phyloP scores from a whole-genome alignment of 2,888 invertebrate genomes.

The Thereva unica region DNA sequence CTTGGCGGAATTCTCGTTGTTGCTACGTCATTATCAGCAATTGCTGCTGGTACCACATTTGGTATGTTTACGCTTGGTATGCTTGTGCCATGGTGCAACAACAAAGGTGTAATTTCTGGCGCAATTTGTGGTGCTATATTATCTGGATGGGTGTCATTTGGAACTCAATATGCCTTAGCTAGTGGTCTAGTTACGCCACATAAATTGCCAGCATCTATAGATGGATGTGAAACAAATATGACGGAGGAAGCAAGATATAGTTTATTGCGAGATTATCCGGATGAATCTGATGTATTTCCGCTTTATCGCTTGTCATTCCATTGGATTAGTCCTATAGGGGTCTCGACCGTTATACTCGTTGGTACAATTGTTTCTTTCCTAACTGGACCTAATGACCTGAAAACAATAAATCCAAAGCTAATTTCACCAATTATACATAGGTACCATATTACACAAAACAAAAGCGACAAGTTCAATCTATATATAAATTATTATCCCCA shows the following conservation, averaged over 20 bases:
- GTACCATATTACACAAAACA: slow-evolving; percentile 46
- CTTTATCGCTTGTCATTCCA: slow-evolving; percentile 79
- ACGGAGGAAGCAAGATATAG: slow-evolving; percentile 36
- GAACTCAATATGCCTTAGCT: slow-evolving; percentile 69
- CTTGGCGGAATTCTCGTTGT: slow-evolving; percentile 81
- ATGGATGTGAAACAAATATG: slow-evolving; percentile 53
- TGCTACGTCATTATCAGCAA: slow-evolving; percentile 75
- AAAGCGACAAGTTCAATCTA: too few relatives aligned
- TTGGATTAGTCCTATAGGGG: slow-evolving; percentile 79
- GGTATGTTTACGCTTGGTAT: slow-evolving; percentile 84
- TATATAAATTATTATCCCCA: slow-evolving; percentile 40
- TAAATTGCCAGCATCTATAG: slow-evolving; percentile 61
- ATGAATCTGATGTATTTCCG: slow-evolving; percentile 67
- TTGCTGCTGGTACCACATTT: slow-evolving; percentile 80
- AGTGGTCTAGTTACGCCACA: slow-evolving; percentile 64
- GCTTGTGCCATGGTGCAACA: slow-evolving; percentile 78
- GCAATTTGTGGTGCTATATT: slow-evolving; percentile 65
- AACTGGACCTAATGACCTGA: slow-evolving; percentile 61
- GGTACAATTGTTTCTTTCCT: slow-evolving; percentile 69
- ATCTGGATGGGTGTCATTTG: slow-evolving; percentile 68
- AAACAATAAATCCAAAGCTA: slow-evolving; percentile 62
- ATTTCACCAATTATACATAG: slow-evolving; percentile 66
- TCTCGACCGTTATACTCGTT: slow-evolving; percentile 67
- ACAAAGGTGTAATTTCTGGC: slow-evolving; percentile 66
- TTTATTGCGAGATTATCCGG: slow-evolving; percentile 45